Conservation (phyloP, 2,113 vertebrate species). For the Neolamprologus ventralis region DNA sequence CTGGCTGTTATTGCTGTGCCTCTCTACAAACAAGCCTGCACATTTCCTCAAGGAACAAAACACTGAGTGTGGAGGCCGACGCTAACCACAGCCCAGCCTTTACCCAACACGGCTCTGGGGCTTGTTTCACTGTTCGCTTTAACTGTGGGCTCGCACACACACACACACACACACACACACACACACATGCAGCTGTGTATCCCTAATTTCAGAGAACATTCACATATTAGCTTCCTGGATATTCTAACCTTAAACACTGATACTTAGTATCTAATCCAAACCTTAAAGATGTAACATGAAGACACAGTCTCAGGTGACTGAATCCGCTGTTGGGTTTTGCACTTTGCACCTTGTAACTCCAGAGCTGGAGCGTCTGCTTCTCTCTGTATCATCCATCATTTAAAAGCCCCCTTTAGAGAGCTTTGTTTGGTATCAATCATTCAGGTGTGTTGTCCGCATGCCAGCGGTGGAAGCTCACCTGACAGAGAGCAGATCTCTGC, state of each 20-base stretch:
- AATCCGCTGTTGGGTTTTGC: constrained; percentile 21
- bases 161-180: not conserved
- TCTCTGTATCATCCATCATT: constrained; percentile 39
- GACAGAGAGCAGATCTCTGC: not conserved
- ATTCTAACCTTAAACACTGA: not conserved
- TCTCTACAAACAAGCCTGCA: not conserved
- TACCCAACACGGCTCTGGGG: not conserved
- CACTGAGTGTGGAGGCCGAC: not conserved
- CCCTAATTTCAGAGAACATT: not conserved
- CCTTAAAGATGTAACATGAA: not conserved
- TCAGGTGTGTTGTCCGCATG: not conserved
- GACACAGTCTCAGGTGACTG: constrained; percentile 5
- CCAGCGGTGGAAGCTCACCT: not conserved
- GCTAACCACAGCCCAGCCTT: not conserved
- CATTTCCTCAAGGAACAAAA: not conserved
- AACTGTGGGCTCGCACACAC: not conserved
- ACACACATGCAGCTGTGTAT: not conserved
- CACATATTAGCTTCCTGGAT: not conserved
- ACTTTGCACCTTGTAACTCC: constrained; percentile 44
- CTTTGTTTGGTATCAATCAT: constrained; percentile 54
- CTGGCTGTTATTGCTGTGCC: not conserved
- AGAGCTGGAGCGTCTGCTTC: not conserved
- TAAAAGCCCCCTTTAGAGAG: constrained; percentile 12
- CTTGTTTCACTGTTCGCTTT: not conserved
- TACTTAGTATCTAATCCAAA: not conserved